Evolutionary conservation across 30 jellyfish, hydroid and myxozoan genomes (phyloP), one percentile per base, ranked within the genome.

Genomic region (Chironex yamaguchii): DNA sequence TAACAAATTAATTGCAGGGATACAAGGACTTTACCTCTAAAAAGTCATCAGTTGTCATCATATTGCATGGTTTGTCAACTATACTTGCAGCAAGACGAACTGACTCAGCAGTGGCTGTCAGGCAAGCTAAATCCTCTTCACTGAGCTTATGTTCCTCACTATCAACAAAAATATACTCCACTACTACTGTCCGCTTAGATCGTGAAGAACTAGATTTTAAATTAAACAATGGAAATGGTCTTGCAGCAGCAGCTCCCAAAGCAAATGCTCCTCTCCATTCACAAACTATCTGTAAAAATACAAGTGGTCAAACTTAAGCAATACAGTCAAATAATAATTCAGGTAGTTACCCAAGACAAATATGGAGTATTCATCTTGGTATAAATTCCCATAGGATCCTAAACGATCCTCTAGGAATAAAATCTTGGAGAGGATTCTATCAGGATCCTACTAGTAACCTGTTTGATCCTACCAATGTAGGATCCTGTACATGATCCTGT

Each of bases 1-100:
- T 9, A 13, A 27, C 13, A 4, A 9, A 13, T 67, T n/a, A n/a
- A 67, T 9, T 29, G n/a, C n/a, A n/a, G n/a, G n/a, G n/a, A n/a
- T n/a, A n/a, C n/a, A 35, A n/a, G 14, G 27, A 1, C 67, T 64
- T 0, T 88, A 93, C 99, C 95, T 94, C 96, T 1, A 94, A 76
- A 67, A 94, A 94, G 17, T 85, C 84, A 72, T 67, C 72, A 4
- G 97, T 89, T 36, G 68, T 93, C 99, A 94, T 94, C 30, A 77
- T 92, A 72, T 79, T 89, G 84, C 99, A 94, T 3, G 99, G 99
- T 2, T 82, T 48, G 42, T 94, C 99, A 35, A 89, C 97, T 49
- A 94, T 94, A 67, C 73, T 88, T 26, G 99, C 99, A 21, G 99
- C 86, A 20, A 94, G 66, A 52, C 97, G 90, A 29, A 94, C 76